Evolutionary conservation across 2,113 vertebrate species (phyloP), one percentile per base, ranked within the genome.

Genomic region (Gallinago undulata): DNA sequence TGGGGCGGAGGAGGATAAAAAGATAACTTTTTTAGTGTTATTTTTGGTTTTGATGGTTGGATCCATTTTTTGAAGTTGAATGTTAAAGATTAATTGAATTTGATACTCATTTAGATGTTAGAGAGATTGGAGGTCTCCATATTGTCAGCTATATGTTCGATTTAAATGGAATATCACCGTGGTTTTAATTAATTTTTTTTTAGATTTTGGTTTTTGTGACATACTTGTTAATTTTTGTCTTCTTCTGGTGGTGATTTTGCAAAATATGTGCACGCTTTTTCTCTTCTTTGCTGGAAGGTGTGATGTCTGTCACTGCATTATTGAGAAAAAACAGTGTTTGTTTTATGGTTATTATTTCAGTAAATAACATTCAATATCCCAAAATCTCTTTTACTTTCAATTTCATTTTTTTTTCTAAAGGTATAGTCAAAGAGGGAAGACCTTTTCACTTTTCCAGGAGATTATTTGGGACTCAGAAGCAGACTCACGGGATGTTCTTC

Each of bases 371-470:
- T 82, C 41, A 37, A 7, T 60, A 39, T 72, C 51, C 48, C 56
- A 76, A 91, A 45, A 22, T 57, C 8, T 35, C 73, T 86, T 75
- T 90, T 87, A 75, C 33, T 63, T 91, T 77, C 41, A 64, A 13
- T 82, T 95, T 78, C n/a, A 21, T 1, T 27, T 94, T 89, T 94
- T 89, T 84, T 89, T 89, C 62, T 87, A 24, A 90, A 87, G 51
- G 21, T 75, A 59, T 91, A 13, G n/a, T 57, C 69, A 84, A 95
- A 63, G 60, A 78, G 64, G 57, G 83, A 85, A 41, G 66, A 33
- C 21, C 53, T 62, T 89, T 75, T 77, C 43, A 63, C 37, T 95
- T 91, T 84, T 82, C 51, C 68, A 62, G 74, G 80, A 55, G 30
- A 62, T 79, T 84, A 37, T 87, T 94, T 95, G 74, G 19, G 22